Base-by-base conservation (phyloP, 2,888 invertebrate species). In the Maniola hyperantus region DNA sequence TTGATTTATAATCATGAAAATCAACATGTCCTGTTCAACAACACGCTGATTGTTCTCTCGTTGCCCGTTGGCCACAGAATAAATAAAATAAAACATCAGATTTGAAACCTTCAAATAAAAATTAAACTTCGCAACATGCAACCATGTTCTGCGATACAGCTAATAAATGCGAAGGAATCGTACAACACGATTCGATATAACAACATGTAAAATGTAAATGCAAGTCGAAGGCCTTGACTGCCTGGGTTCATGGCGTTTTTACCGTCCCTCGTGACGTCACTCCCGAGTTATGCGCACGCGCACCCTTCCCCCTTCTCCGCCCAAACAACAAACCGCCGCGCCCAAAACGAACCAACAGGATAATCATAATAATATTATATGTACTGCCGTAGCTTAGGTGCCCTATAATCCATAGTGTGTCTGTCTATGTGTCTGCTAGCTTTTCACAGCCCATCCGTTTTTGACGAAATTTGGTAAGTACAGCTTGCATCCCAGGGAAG, bases 201-300 rank as follows among this genome's bases (percentile, higher is more conserved):
- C 66, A 71, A 48, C 26, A 26, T 26, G 26, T 51, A 51, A 70
- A 65, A 73, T 73, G 70, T 71, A 83, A 85, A 86, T 85, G 84
- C 84, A 79, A 85, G 82, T 74, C 75, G 76, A 74, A 84, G 87
- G 78, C 90, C 91, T 89, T 90, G 90, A 86, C 83, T 85, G 79
- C 77, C 74, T 78, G 85, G 83, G 91, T 90, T 90, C 89, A 89
- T 79, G 85, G 85, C 78, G 83, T 87, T 89, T 88, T 88, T 88
- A 74, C 85, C 83, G 81, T 82, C 80, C 83, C 79, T 81, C 77
- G 81, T 91, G 91, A 91, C 91, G 91, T 89, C 91, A 91, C 79
- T 78, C 74, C 76, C 74, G 75, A 89, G 90, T 78, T 89, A 91
- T 91, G 91, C 86, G 89, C 86, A 83, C 84, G 87, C 85, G 83